A percentile compares a stretch with the other conserved stretches of the same genome.
phyloP scores from a whole-genome alignment of 2,888 invertebrate genomes.

The Cheilosia impressa region DNA sequence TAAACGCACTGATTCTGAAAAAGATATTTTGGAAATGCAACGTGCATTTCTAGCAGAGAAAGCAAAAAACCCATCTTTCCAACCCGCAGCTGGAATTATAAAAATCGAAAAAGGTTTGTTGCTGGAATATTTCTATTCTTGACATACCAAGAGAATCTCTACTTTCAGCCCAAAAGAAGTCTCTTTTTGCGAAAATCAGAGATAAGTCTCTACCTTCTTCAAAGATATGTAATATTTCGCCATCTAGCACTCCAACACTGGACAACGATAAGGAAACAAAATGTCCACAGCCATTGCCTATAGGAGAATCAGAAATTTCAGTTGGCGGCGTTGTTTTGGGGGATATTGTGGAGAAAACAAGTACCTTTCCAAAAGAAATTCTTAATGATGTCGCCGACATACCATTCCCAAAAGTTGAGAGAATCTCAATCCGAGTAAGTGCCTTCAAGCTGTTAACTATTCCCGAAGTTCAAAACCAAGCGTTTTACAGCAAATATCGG shows the following conservation, averaged over 20 bases:
- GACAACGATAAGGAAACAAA: too few species aligned
- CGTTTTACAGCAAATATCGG: conserved; percentile 36
- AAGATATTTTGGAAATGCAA: conserved; percentile 90
- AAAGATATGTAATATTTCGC: too few species aligned
- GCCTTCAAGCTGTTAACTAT: neutral
- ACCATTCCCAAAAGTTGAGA: conserved; percentile 72
- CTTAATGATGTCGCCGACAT: neutral
- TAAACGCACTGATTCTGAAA: conserved; percentile 88
- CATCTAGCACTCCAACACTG: too few species aligned
- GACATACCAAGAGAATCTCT: neutral
- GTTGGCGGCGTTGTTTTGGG: conserved; percentile 83
- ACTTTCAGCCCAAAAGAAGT: conserved; percentile 78
- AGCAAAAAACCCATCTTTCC: conserved; percentile 84
- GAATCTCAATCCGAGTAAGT: conserved; percentile 60
- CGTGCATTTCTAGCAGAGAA: conserved; percentile 87
- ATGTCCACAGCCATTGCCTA: too few species aligned
- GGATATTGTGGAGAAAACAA: conserved; percentile 85
- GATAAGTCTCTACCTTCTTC: too few species aligned
- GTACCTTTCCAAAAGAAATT: conserved; percentile 49
- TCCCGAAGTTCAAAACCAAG: neutral
- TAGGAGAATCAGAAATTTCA: conserved; percentile 44
- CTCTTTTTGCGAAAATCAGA: conserved; percentile 79
- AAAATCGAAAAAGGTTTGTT: conserved; percentile 79
- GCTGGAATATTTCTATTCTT: neutral
- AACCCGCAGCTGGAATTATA: conserved; percentile 87